A percentile compares a stretch with the other conserved stretches of the same genome.
Conservation (phyloP, 2,797 vertebrate genomes). For the Anniella stebbinsi region DNA sequence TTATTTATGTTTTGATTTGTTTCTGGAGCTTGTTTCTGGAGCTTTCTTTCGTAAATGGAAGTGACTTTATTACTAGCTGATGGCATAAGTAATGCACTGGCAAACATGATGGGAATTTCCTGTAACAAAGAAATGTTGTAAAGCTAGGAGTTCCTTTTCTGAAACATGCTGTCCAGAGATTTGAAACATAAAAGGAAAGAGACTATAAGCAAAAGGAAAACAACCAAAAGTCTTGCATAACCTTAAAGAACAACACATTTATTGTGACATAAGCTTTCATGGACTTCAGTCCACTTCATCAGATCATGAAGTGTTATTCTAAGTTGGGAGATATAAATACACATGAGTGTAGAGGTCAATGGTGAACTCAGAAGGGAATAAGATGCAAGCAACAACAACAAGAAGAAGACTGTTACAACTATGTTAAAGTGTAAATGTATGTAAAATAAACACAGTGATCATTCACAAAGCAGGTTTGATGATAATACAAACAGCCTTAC, state of each 20-base stretch:
- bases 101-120: neutral
- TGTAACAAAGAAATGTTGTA: neutral
- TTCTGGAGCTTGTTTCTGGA: neutral
- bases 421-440: neutral
- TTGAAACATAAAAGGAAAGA: conserved; percentile 40
- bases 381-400: neutral
- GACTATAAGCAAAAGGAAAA: neutral
- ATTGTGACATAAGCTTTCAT: neutral
- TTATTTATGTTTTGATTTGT: neutral
- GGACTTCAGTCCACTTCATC: neutral
- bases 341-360: neutral
- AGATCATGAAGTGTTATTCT: neutral
- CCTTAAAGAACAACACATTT: neutral
- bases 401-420: neutral
- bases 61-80: neutral
- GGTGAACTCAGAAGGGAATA: neutral
- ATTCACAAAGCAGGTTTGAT: neutral
- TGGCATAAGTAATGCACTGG: neutral
- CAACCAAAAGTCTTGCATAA: neutral
- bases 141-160: conserved; percentile 28
- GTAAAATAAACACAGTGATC: neutral
- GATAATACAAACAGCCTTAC: neutral
- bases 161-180: conserved; percentile 15
- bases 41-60: neutral
- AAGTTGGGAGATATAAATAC: neutral